phyloP scores from a whole-genome alignment of 1,140 invertebrate species.

The Temnothorax nylanderi region DNA sequence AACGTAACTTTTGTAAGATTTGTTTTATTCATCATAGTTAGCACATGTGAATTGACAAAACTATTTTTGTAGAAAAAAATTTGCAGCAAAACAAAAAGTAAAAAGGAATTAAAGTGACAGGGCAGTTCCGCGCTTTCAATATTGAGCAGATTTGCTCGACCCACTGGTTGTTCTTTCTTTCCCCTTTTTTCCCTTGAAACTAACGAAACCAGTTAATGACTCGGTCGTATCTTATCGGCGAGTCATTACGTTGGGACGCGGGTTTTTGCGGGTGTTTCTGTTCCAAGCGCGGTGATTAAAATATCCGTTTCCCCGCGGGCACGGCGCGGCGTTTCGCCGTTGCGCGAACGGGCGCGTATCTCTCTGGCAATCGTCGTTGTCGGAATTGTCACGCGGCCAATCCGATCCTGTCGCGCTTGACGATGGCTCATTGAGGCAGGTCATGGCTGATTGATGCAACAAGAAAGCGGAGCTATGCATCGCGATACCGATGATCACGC shows the following conservation, averaged over 20 bases:
- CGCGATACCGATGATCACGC: background rate
- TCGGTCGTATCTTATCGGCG: background rate
- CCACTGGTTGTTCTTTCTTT: background rate
- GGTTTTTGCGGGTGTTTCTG: background rate
- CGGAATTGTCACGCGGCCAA: slow-evolving; percentile 44
- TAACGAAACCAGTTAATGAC: background rate
- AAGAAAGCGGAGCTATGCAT: slow-evolving; percentile 36
- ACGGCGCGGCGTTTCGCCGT: background rate
- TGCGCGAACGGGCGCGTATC: background rate
- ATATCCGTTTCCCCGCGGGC: background rate
- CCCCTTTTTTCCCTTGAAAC: background rate
- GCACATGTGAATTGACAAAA: background rate
- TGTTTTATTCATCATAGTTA: background rate
- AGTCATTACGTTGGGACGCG: background rate
- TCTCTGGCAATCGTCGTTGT: background rate
- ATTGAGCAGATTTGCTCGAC: background rate
- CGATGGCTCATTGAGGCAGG: slow-evolving; percentile 45
- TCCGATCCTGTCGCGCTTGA: slow-evolving; percentile 28
- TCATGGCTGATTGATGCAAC: slow-evolving; percentile 54
- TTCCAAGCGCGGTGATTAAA: background rate
- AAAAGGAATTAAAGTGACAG: background rate
- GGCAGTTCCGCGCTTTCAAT: background rate
- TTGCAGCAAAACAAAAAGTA: background rate
- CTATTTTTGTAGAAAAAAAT: background rate
- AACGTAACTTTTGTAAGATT: background rate